These are phyloP conservation scores for Myiagra hebetior DNA, from an alignment of 2,113 vertebrate genomes.

Conservation along the genomic window DNA sequence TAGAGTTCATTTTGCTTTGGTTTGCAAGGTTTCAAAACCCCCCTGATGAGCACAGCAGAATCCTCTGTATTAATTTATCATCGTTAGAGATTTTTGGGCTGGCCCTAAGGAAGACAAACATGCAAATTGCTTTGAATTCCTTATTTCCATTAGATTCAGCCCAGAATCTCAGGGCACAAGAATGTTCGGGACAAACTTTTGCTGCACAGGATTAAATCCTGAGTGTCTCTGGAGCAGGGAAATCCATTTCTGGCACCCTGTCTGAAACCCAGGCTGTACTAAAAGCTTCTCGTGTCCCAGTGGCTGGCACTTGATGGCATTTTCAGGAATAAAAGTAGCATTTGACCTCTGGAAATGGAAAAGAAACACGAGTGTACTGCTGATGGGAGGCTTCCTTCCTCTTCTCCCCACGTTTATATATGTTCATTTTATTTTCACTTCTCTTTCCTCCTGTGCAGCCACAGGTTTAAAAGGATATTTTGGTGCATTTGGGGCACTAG, in stretches of 20 bases:
- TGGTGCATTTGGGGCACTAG: not conserved
- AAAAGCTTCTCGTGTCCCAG: not conserved
- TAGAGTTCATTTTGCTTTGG: not conserved
- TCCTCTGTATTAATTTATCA: not conserved
- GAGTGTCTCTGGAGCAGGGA: not conserved
- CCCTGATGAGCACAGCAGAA: slow-evolving; percentile 14
- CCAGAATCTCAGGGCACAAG: not conserved
- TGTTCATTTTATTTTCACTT: not conserved
- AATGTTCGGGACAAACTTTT: not conserved
- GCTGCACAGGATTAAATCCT: not conserved
- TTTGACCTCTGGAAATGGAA: not conserved
- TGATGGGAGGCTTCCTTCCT: not conserved
- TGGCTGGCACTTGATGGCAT: not conserved
- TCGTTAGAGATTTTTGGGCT: not conserved
- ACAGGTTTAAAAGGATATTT: not conserved
- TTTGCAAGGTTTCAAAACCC: not conserved
- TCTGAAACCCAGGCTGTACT: not conserved
- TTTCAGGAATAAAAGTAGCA: not conserved
- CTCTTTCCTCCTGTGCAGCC: not conserved
- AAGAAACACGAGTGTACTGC: not conserved
- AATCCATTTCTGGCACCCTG: not conserved
- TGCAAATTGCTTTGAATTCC: not conserved
- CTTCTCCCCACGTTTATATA: not conserved
- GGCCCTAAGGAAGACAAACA: not conserved
- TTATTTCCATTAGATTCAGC: not conserved